Percentiles rank a stretch among this genome's conserved stretches.
Conservation (phyloP, 2,113 vertebrate species). For the Eurystomus gularis region DNA sequence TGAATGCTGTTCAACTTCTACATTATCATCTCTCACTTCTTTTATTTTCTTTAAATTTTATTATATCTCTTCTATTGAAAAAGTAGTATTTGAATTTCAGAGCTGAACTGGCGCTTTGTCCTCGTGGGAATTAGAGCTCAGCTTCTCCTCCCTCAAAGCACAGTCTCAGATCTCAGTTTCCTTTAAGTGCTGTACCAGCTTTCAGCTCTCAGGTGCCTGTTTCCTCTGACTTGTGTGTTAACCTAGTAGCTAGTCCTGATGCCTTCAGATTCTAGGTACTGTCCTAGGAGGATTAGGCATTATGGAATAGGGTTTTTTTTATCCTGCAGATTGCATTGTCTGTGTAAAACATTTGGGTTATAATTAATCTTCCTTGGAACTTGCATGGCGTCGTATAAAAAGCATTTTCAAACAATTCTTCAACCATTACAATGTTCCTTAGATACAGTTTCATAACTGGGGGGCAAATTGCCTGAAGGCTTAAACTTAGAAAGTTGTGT, state of each 20-base stretch:
- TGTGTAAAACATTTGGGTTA: not conserved
- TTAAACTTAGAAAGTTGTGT: not conserved
- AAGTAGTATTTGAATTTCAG: conserved; percentile 29
- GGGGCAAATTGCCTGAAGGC: not conserved
- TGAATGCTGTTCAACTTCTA: not conserved
- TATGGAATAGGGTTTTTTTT: not conserved
- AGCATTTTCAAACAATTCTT: not conserved
- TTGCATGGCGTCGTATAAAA: not conserved
- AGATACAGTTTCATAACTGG: not conserved
- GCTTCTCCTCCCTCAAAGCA: conserved; percentile 17
- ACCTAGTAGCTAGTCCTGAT: not conserved
- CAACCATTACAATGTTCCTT: not conserved
- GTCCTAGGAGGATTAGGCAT: not conserved
- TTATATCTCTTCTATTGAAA: not conserved
- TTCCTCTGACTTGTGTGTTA: not conserved
- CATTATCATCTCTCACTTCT: not conserved
- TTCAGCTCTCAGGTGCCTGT: not conserved
- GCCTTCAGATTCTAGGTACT: not conserved
- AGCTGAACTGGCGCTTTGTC: not conserved
- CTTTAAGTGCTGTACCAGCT: not conserved
- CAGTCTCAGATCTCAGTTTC: conserved; percentile 9
- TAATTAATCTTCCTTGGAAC: not conserved
- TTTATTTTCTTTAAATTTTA: not conserved
- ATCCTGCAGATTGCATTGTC: not conserved
- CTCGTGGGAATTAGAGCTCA: not conserved